phyloP scores from a whole-genome alignment of 2,113 vertebrate species.

The Crotalus helleri region DNA sequence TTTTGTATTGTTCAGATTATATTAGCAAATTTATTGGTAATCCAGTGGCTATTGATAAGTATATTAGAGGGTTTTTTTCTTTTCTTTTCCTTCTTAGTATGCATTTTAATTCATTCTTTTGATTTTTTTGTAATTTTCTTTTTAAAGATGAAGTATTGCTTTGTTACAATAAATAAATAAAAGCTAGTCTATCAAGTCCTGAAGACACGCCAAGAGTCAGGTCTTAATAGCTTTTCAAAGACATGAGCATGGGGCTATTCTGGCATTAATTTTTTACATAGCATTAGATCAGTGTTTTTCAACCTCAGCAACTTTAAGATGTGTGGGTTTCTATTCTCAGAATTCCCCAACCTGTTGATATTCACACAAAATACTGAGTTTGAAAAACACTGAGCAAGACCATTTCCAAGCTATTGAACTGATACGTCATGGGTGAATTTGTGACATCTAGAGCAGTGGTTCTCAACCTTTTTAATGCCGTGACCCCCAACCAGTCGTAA shows the following conservation, averaged over 20 bases:
- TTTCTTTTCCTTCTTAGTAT: neutral
- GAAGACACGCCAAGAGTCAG: neutral
- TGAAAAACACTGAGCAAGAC: neutral
- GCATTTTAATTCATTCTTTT: neutral
- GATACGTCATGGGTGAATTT: neutral
- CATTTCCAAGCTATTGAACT: neutral
- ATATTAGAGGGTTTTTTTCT: neutral
- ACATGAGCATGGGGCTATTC: neutral
- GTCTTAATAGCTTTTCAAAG: neutral
- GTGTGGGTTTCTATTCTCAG: neutral
- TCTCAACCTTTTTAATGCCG: too few species aligned
- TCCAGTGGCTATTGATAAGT: too few species aligned
- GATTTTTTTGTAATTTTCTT: neutral
- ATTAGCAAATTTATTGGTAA: neutral
- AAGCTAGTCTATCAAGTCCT: neutral
- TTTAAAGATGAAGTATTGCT: neutral
- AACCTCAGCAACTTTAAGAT: neutral
- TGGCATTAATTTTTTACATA: neutral
- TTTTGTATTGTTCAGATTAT: neutral
- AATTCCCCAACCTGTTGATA: too few species aligned
- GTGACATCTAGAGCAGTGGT: neutral
- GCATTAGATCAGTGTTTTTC: neutral
- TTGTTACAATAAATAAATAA: neutral
- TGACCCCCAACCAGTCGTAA: too few species aligned
- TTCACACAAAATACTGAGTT: neutral